These are phyloP conservation scores for Popillia japonica DNA, from an alignment of 1,140 invertebrate species.

Conservation along the genomic window DNA sequence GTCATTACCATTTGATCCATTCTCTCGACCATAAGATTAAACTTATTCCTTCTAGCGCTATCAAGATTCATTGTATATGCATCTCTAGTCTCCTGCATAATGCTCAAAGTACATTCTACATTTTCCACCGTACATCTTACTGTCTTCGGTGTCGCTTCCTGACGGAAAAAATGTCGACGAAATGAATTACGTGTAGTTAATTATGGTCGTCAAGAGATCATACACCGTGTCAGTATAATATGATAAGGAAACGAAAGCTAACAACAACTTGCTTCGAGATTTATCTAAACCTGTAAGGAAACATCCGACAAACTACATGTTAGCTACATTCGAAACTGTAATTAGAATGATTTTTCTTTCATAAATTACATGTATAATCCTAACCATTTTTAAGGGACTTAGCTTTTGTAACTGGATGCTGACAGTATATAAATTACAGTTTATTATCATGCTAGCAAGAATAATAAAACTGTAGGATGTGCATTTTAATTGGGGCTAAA, in stretches of 20 bases:
- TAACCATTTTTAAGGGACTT: not conserved
- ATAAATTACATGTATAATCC: not conserved
- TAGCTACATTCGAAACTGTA: conserved; percentile 9
- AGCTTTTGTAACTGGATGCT: not conserved
- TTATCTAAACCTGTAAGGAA: conserved; percentile 23
- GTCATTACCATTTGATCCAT: too few species aligned
- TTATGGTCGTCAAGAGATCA: not conserved
- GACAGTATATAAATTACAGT: not conserved
- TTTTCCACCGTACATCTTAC: not conserved
- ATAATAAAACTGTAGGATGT: not conserved
- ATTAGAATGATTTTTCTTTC: conserved; percentile 8
- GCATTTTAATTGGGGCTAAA: too few species aligned
- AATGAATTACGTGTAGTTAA: conserved; percentile 25
- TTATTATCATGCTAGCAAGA: not conserved
- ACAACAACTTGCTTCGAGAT: not conserved
- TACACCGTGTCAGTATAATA: conserved; percentile 5
- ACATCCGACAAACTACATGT: conserved; percentile 19
- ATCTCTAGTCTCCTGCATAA: not conserved
- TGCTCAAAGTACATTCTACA: not conserved
- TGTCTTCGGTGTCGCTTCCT: not conserved
- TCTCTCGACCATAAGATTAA: too few species aligned
- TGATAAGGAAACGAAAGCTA: conserved; percentile 26
- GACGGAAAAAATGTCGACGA: conserved; percentile 1
- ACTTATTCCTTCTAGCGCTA: not conserved
- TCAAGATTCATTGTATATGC: not conserved